These are phyloP conservation scores for Harpagus bidentatus DNA, from an alignment of 2,113 vertebrate species.

Conservation along the genomic window DNA sequence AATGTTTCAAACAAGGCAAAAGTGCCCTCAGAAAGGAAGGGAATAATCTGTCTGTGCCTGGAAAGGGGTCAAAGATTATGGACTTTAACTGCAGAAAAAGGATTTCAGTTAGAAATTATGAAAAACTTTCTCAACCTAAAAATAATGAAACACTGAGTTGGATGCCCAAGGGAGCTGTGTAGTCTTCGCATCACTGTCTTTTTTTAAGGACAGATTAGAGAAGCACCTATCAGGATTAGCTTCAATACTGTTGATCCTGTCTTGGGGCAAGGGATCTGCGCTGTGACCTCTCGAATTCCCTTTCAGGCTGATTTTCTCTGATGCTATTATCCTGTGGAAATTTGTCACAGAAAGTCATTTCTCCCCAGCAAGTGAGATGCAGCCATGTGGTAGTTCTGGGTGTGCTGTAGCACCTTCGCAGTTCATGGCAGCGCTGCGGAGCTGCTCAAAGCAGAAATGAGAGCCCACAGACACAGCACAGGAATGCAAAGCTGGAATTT, in stretches of 20 bases:
- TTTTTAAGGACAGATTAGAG: not conserved
- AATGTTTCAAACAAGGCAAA: not conserved
- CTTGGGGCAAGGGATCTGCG: not conserved
- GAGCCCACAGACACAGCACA: not conserved
- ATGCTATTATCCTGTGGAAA: not conserved
- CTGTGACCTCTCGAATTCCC: not conserved
- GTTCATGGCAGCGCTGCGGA: rapidly evolving
- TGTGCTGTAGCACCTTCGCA: not conserved
- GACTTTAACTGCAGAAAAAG: not conserved
- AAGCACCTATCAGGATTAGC: not conserved
- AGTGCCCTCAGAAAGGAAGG: not conserved
- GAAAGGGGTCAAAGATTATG: not conserved
- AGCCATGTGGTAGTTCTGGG: not conserved
- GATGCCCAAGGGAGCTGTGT: not conserved
- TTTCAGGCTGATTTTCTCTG: not conserved
- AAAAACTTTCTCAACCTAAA: not conserved
- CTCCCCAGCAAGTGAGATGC: not conserved
- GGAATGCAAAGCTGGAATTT: not conserved
- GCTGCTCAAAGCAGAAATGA: not conserved
- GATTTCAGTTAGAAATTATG: not conserved
- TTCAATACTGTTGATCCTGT: not conserved
- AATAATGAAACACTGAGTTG: not conserved
- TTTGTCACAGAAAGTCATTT: not conserved
- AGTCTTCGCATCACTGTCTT: not conserved
- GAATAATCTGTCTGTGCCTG: not conserved